Base-by-base conservation (phyloP, 2,113 vertebrate genomes). In the Gadus macrocephalus region DNA sequence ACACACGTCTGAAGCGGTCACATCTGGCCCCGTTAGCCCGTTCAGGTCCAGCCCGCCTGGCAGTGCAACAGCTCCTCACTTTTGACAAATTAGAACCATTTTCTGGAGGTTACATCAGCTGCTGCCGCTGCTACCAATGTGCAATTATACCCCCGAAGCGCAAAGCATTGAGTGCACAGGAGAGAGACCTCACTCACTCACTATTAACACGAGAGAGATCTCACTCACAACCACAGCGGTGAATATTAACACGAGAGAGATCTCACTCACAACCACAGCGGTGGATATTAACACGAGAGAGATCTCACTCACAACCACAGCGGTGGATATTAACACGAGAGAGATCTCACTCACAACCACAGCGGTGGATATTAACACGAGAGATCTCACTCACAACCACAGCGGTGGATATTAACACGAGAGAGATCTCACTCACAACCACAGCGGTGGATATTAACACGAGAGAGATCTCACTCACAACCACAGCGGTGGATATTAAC, bases 51-150 rank as follows among this genome's bases (percentile, higher is more conserved):
- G 85, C 81, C 70, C n/a, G 2, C 38, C 78, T 89, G 88, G 87
- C 86, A 79, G 74, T 53, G 64, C 71, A 75, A 83, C 68, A 85
- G 85, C 84, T 81, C 87, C 84, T 89, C 85, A 85, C 87, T 86
- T 63, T 78, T 89, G 88, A 91, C 89, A 89, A 91, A 91, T 91
- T 90, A 86, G 83, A 86, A 75, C 79, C 79, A 81, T 89, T 87
- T 88, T 81, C 69, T 68, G 17, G 65, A 53, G 81, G 87, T 90
- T 85, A 87, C 88, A 73, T 90, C 90, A 91, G 82, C 78, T 68
- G 64, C 78, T 79, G n/a, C 78, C 87, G 85, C 76, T 22, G 69
- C 79, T 85, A 81, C 81, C 66, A 78, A 67, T 73, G 75, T 81
- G 20, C 72, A 78, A 78, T 70, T 83, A 83, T 85, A 67, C 80